Evolutionary conservation across 64 coral and sea anemone species (phyloP), one percentile per base, ranked within the genome.

Genomic region (Dendrophyllia cribrosa): DNA sequence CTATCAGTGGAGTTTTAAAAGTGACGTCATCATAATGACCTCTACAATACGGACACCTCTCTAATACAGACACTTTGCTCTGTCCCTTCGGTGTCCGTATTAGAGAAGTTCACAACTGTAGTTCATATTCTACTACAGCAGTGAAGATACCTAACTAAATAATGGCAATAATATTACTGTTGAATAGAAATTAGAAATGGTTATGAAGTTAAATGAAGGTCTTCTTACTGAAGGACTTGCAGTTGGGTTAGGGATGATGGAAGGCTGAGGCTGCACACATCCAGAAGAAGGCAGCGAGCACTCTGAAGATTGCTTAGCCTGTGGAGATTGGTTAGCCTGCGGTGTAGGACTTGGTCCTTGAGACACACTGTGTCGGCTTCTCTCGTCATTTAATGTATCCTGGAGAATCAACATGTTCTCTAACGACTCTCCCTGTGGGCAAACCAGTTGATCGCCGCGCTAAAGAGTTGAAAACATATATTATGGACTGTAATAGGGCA

Each of bases 361-460:
- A 43, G 56, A 56, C 13, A 7, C 44, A 50, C 15, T 51, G 43
- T 4, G 87, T 11, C 12, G 74, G 34, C 58, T 88, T 70, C 91
- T 87, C 47, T 93, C 91, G 43, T 93, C 91, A 24, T 80, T 86
- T n/a, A 93, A 76, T 15, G 92, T 58, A 26, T 94, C 92, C 20
- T 88, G 86, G 52, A 94, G 68, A 66, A 88, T 89, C 50, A 65
- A 60, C 67, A 94, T 75, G 23, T 88, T 88, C 80, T 97, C 95
- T 66, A 97, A 77, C 14, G 95, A 90, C 43, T 76, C 74, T 5
- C 86, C 86, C 59, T 48, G 69, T n/a, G 91, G 95, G 43, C 93
- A 91, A 22, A 97, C 77, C 26, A 97, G 87, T 72, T 94, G 92
- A 49, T 97, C 92, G 75, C 79, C 92, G 62, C 75, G 53, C 85